Conservation (phyloP, 2,888 invertebrate species). For the Drosophila recens region DNA sequence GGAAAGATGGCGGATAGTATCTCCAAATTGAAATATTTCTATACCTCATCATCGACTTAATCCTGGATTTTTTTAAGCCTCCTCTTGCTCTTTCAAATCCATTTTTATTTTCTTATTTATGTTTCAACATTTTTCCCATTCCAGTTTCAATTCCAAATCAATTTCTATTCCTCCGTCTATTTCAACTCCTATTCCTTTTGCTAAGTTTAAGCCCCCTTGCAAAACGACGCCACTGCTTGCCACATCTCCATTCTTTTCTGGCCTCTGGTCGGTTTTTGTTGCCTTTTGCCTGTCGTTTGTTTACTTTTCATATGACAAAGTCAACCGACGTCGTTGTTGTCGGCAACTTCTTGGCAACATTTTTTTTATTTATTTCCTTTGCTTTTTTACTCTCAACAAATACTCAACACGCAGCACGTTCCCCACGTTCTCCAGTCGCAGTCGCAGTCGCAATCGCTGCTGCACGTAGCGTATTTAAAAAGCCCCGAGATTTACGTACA, state of each 20-base stretch:
- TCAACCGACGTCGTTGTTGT: conserved; percentile 66
- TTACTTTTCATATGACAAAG: conserved; percentile 78
- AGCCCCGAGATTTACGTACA: conserved; percentile 76
- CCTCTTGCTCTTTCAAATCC: too few species aligned
- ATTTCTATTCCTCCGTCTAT: neutral
- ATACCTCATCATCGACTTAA: neutral
- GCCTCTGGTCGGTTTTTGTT: conserved; percentile 55
- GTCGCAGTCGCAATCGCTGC: conserved; percentile 46
- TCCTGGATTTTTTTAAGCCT: too few species aligned
- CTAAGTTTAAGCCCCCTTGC: neutral
- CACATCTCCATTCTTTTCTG: conserved; percentile 25
- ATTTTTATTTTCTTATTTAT: neutral
- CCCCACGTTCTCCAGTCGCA: conserved; percentile 53
- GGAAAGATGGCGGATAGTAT: neutral
- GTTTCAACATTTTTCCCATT: neutral
- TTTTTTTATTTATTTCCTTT: conserved; percentile 46
- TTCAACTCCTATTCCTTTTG: neutral
- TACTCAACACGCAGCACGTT: conserved; percentile 73
- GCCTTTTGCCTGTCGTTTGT: conserved; percentile 75
- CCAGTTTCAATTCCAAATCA: neutral
- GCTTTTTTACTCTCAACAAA: conserved; percentile 55
- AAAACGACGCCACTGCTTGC: conserved; percentile 33
- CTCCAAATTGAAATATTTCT: neutral
- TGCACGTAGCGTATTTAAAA: conserved; percentile 74
- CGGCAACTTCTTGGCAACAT: conserved; percentile 73